These are phyloP conservation scores for Hippocampus guttulatus DNA, from an alignment of 2,113 vertebrate genomes.

Conservation along the genomic window DNA sequence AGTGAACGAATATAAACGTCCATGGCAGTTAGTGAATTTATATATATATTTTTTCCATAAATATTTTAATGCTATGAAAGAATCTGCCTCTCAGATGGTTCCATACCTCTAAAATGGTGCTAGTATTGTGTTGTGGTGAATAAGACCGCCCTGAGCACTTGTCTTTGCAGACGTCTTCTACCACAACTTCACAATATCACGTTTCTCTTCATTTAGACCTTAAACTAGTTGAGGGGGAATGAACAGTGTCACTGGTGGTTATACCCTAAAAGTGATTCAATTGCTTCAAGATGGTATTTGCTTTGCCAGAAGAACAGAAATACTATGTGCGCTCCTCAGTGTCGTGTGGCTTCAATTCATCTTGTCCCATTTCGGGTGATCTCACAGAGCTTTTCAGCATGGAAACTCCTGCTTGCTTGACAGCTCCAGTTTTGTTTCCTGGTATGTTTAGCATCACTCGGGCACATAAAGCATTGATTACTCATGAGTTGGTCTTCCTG, in stretches of 20 bases:
- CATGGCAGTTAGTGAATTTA: too few relatives aligned
- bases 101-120: background rate
- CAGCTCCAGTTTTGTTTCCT: conserved; percentile 59
- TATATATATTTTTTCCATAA: background rate
- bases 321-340: conserved; percentile 8
- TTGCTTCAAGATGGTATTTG: background rate
- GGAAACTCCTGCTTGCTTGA: conserved; percentile 56
- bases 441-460: conserved; percentile 60
- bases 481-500: conserved; percentile 71
- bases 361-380: conserved; percentile 59
- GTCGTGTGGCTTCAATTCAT: conserved; percentile 37
- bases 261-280: background rate
- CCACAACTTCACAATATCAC: background rate
- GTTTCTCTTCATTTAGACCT: background rate
- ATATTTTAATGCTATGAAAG: background rate
- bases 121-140: background rate
- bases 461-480: conserved; percentile 62
- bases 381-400: conserved; percentile 41
- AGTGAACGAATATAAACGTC: too few relatives aligned
- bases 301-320: background rate
- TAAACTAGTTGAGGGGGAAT: background rate
- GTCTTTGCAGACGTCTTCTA: background rate
- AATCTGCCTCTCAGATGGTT: background rate
- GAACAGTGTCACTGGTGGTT: background rate
- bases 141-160: background rate